Evolutionary conservation across 2,797 vertebrate species (phyloP), one percentile per base, ranked within the genome.

Genomic region (Acrocephalus scirpaceus): DNA sequence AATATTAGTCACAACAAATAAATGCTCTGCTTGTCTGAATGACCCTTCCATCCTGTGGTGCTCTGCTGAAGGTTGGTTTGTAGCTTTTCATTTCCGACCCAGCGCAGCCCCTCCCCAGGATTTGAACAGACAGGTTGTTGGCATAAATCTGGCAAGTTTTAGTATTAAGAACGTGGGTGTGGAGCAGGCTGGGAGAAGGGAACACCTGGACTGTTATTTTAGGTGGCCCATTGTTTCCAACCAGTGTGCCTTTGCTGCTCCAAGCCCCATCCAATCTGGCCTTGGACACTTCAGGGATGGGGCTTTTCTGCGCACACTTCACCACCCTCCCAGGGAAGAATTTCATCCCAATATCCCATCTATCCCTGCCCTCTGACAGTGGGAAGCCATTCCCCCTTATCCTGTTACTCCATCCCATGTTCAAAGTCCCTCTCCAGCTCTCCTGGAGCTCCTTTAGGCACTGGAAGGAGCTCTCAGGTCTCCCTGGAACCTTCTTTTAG

Each of bases 321-420:
- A 0, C 30, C 69, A 34, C 17, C 34, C 61, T 62, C 23, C 0
- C 19, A 50, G 50, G 8, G 5, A 76, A 3, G 1, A 8, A 25
- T 25, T 70, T 1, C 23, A 1, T 26, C 64, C 50, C 50, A 38
- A 1, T 11, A 8, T 29, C 44, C 72, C 57, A 30, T 8, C 29
- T 0, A 16, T 0, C n/a, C 32, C n/a, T 45, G 11, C 16, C 36
- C 36, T 76, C 10, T 57, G 32, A 18, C 32, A 45, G 9, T 70
- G 20, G 16, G 50, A 69, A 71, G 9, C 29, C 57, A 45, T 45
- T 58, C 40, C 50, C 14, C 16, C 11, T 3, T 30, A 9, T 51
- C 6, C 29, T 57, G 12, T 45, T n/a, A 1, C 29, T 57, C 44
- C 44, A 44, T 6, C 13, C 50, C 17, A n/a, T 51, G 16, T 51